Base-by-base conservation (phyloP, 2,888 invertebrate genomes). In the Unio pictorum region DNA sequence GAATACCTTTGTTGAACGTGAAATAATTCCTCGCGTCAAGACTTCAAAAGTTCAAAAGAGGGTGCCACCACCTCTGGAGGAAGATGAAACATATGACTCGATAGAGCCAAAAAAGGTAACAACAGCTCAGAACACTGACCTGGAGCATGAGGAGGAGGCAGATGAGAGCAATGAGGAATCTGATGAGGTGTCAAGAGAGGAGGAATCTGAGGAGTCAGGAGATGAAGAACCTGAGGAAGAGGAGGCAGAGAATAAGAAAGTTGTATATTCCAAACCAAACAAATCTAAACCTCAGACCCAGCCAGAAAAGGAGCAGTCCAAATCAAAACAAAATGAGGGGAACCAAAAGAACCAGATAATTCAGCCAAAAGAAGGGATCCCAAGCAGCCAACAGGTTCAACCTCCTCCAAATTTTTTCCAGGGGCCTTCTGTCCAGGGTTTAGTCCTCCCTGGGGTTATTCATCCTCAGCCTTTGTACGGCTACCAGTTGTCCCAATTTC, bases 401-500 rank as follows among this genome's bases (percentile, higher is more conserved):
- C 68, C 68, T 45, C 66, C 68, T 34, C 64, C 66, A 4, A 54
- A 57, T 20, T 59, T 68, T 55, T 71, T 68, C 20, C 72, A 64
- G 54, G 71, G 73, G 26, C 68, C 59, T n/a, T 66, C 66, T 18
- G 69, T 71, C n/a, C 76, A 72, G 28, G 73, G 72, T 6, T 71
- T 59, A 18, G 61, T 64, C 15, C 79, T 76, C 18, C 77, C 78
- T 60, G 80, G 81, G 56, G 68, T 75, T 57, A 74, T 73, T 61
- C 76, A 74, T 23, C 76, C 79, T 15, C 84, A 84, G 76, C 79
- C 80, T 71, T 73, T 80, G n/a, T 82, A 81, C 57, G 73, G 80
- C 11, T 75, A 76, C 55, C 74, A 55, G 67, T 62, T 28, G 57
- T 58, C 28, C 68, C 66, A 61, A 55, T 59, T 26, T 55, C 45